Evolutionary conservation across 2,797 vertebrate genomes (phyloP), one percentile per base, ranked within the genome.

Genomic region (Nasua narica): DNA sequence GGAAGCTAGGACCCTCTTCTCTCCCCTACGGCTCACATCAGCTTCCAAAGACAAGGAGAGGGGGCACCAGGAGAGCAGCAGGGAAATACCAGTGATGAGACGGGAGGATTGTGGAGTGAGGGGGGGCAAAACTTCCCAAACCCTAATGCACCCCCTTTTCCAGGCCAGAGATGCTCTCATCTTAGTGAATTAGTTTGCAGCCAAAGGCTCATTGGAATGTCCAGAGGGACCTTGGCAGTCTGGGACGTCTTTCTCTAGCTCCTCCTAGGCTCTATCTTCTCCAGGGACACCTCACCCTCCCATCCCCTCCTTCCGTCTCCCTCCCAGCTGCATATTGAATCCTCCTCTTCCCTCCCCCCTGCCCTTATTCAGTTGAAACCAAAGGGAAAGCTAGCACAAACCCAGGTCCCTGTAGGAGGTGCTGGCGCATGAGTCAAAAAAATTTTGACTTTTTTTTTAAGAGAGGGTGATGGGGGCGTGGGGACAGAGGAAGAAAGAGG

Each of bases 351-450:
- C 43, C 29, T 62, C 4, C 52, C 19, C 19, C 35, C 32, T 3
- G 10, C 32, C 48, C 25, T n/a, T 37, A 9, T 46, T 88, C 46
- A 23, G 18, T n/a, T 11, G 4, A 87, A 87, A 67, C 16, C 46
- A 65, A 62, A 74, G 43, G 37, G 58, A 32, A 72, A 94, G 56
- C 15, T 1, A 35, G 16, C 87, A 65, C 13, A 19, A 23, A 23
- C 25, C 48, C 1, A 0, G 37, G 12, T 32, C 37, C 35, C 21
- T 58, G 29, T 18, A 6, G 29, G n/a, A 85, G 15, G 27, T 19
- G 40, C 19, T 7, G 58, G 40, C 29, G 0, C 0, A 1, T 16
- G 46, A 78, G n/a, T n/a, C n/a, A n/a, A n/a, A n/a, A n/a, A n/a
- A n/a, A n/a, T n/a, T n/a, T n/a, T n/a, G n/a, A n/a, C n/a, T n/a